Base-by-base conservation (phyloP, 1,140 invertebrate genomes). In the Drosophila nigrodunni region DNA sequence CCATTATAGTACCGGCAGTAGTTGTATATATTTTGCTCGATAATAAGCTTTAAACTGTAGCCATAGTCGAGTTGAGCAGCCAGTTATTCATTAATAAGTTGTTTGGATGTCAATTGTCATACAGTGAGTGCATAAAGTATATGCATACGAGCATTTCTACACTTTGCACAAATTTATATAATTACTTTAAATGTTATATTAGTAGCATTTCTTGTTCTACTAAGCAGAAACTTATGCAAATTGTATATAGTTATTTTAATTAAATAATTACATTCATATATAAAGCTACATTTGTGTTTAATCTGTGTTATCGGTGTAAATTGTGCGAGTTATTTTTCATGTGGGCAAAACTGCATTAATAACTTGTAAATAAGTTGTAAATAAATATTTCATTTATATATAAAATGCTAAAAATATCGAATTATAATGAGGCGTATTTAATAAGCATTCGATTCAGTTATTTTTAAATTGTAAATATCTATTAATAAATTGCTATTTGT, bases 21-120 rank as follows among this genome's bases (percentile, higher is more conserved):
- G 73, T 78, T 65, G 67, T 76, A 71, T 44, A 78, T 44, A 78
- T 79, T 79, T 68, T 77, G 54, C 73, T 75, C 82, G 58, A 66
- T 79, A 77, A 82, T 87, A 79, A 88, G 85, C 74, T 85, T 75
- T 49, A 83, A 89, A 85, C 67, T 88, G 85, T 83, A 61, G 77
- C 72, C 71, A 60, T 69, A 64, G 59, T 50, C 52, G 43, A 50
- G 75, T 69, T 58, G 75, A 73, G 64, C 69, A 72, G 68, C 54
- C 46, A 72, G 74, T 76, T 80, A 81, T 88, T 88, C 85, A 88
- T 88, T 88, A 88, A 88, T 88, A 80, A 78, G 85, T 85, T 88
- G 85, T 89, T 89, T 76, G 70, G 80, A 78, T 89, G 80, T 75
- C 83, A 89, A 74, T 80, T 87, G 83, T 77, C 69, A 58, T 77